These are phyloP conservation scores for Omphaloscelis lunosa DNA, from an alignment of 2,888 invertebrate genomes.

Conservation along the genomic window DNA sequence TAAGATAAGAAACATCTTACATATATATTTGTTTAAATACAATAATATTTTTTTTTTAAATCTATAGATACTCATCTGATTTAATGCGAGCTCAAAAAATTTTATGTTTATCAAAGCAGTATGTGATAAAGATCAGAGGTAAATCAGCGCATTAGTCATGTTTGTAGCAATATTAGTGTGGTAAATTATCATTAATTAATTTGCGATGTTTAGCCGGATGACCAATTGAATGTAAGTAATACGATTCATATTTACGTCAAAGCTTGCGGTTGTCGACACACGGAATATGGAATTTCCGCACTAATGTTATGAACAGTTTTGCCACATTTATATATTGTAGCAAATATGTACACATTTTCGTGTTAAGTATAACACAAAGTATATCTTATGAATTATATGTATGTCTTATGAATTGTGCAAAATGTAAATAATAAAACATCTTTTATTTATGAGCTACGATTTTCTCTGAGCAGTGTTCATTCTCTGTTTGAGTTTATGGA, in stretches of 20 bases:
- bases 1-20: too few species aligned
- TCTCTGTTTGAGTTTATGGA: neutral
- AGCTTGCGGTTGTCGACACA: conserved; percentile 17
- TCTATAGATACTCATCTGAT: too few species aligned
- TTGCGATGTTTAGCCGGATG: neutral
- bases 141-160: neutral
- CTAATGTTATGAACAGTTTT: conserved; percentile 20
- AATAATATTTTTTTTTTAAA: too few species aligned
- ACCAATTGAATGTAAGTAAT: neutral
- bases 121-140: neutral
- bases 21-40: too few species aligned
- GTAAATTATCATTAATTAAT: neutral
- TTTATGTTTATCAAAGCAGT: neutral
- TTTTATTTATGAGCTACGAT: neutral
- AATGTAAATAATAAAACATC: neutral
- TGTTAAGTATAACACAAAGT: too few species aligned
- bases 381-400: too few species aligned
- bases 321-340: neutral
- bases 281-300: neutral
- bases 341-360: conserved; percentile 4
- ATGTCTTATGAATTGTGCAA: neutral
- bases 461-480: neutral
- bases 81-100: too few species aligned
- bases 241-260: conserved; percentile 17
- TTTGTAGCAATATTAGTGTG: neutral